Evolutionary conservation across 2,888 invertebrate genomes (phyloP).

Genomic region (Agrochola litura): DNA sequence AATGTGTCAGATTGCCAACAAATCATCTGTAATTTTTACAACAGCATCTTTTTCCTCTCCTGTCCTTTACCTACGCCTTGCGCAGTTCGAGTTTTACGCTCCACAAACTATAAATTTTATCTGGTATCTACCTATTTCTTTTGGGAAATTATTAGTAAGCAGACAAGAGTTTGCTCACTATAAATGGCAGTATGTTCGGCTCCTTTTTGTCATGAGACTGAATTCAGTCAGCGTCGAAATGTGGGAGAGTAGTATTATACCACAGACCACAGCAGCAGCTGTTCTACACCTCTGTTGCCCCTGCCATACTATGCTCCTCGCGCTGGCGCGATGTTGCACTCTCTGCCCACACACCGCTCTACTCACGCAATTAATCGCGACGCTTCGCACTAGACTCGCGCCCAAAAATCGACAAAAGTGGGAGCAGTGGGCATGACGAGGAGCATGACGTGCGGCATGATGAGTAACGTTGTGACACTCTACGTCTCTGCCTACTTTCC

Average conservation of each 20-base stretch:
- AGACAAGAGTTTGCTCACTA: conserved; percentile 4
- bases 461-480: no score
- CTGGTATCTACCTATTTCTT: conserved; percentile 2
- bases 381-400: no score
- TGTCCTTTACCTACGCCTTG: neutral
- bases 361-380: no score
- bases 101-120: conserved; percentile 1
- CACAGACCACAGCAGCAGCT: neutral
- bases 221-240: neutral
- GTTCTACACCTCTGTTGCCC: neutral
- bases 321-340: no score
- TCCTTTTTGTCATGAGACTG: neutral
- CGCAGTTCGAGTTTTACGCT: neutral
- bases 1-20: conserved; percentile 1
- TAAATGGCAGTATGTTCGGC: neutral
- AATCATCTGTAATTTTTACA: conserved; percentile 3
- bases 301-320: no score
- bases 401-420: no score
- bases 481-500: no score
- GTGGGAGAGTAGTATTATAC: neutral
- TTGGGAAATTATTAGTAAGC: neutral
- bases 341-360: no score
- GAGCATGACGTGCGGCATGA: no score
- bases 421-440: no score
- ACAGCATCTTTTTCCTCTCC: conserved; percentile 9